Conservation (phyloP, 2,113 vertebrate species). For the Rattus rattus region DNA sequence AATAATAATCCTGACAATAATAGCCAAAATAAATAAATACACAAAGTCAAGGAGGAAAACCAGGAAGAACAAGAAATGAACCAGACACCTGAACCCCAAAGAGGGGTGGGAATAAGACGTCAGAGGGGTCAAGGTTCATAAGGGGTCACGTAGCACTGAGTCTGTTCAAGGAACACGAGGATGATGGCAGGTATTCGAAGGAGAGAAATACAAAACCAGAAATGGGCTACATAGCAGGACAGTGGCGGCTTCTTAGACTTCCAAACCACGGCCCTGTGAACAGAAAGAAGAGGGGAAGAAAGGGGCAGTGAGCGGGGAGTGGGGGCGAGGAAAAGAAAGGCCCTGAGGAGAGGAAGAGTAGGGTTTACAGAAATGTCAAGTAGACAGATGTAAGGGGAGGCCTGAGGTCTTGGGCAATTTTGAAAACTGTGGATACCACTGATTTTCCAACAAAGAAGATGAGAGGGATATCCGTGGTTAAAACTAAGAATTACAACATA, state of each 20-base stretch:
- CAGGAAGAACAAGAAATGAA: not conserved
- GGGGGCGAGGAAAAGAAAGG: not conserved
- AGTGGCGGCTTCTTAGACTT: not conserved
- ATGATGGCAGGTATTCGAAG: not conserved
- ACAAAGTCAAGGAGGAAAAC: not conserved
- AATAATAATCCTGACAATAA: not conserved
- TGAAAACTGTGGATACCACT: not conserved
- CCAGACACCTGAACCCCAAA: not conserved
- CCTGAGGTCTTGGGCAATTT: not conserved
- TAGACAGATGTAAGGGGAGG: not conserved
- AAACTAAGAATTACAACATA: conserved; percentile 17
- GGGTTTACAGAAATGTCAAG: not conserved
- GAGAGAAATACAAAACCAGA: not conserved
- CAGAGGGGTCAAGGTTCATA: not conserved
- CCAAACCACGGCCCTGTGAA: not conserved
- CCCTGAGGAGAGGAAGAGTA: not conserved
- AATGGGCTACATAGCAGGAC: not conserved
- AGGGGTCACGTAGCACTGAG: not conserved
- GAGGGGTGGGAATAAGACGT: not conserved
- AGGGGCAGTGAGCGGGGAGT: fast-evolving
- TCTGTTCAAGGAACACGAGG: not conserved
- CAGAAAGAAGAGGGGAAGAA: not conserved
- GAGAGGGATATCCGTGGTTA: not conserved
- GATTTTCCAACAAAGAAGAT: not conserved
- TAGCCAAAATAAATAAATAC: not conserved